These are phyloP conservation scores for Drosophila kuntzei DNA, from an alignment of 2,888 invertebrate species.

Conservation along the genomic window DNA sequence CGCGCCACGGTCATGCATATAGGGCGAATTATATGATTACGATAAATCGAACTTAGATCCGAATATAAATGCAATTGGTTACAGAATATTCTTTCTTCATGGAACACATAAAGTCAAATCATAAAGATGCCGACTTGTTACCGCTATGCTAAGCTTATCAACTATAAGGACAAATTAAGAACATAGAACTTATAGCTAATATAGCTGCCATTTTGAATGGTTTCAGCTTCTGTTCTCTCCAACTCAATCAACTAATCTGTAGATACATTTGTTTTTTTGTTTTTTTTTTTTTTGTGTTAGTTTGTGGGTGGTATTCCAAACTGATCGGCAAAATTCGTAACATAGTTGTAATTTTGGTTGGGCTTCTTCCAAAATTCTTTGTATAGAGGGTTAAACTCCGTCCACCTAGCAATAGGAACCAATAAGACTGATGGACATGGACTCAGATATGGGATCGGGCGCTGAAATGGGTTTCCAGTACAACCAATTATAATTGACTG, in stretches of 20 bases:
- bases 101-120: constrained; percentile 31
- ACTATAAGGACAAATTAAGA: constrained; percentile 31
- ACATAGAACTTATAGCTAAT: constrained; percentile 36
- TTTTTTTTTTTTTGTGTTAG: neutral
- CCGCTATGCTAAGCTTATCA: constrained; percentile 34
- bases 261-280: neutral
- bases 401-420: constrained; percentile 88
- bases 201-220: constrained; percentile 47
- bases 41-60: constrained; percentile 39
- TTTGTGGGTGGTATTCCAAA: constrained; percentile 10
- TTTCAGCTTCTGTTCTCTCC: constrained; percentile 12
- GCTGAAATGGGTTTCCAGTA: constrained; percentile 90
- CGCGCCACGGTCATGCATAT: neutral
- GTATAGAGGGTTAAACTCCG: neutral
- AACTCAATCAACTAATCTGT: neutral
- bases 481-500: constrained; percentile 92
- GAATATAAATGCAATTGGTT: constrained; percentile 68
- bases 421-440: constrained; percentile 88
- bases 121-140: constrained; percentile 7
- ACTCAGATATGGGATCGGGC: constrained; percentile 87
- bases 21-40: neutral
- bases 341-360: constrained; percentile 1
- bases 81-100: constrained; percentile 18
- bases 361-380: neutral
- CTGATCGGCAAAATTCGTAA: constrained; percentile 35